Evolutionary conservation across 2,797 vertebrate species (phyloP), one percentile per base, ranked within the genome.

Genomic region (Halcyon badia): DNA sequence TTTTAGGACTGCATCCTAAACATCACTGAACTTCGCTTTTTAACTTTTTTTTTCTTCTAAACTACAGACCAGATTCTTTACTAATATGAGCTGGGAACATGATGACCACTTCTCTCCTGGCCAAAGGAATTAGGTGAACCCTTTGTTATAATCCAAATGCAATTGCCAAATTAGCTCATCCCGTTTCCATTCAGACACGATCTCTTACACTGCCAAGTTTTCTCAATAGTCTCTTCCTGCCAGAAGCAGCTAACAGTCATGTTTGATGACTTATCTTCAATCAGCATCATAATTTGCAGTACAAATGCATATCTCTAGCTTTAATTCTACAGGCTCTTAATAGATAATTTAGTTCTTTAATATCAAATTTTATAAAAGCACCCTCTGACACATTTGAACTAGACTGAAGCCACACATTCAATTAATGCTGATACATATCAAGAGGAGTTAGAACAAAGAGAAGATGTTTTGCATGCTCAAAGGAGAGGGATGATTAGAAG

Each of bases 151-250:
- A 86, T 60, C n/a, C 31, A 80, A 94, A 81, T 28, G 6, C 26
- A 91, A 48, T 14, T 84, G 77, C 77, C 69, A 90, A 75, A 88
- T 96, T 90, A 92, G 77, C 90, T 91, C 69, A 96, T 88, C 44
- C 60, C 6, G 5, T 90, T 93, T 91, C 49, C 37, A 49, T 42
- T 83, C 69, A 90, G 61, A 65, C 81, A 58, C 66, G 52, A 84
- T 54, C 72, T 83, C 89, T 86, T 39, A 78, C 11, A 33, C 64
- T 88, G 76, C 41, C 44, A 76, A 83, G 46, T 78, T 68, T 71
- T 30, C 65, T 88, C 18, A 88, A 25, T 10, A 78, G 72, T 57
- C 30, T 22, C 28, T 64, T 91, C 41, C 52, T 78, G 82, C 60
- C 79, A 77, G 82, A 83, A 85, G 39, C 14, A 22, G 33, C 37